phyloP scores from a whole-genome alignment of 2,797 vertebrate species.

The Tolypeutes matacus region DNA sequence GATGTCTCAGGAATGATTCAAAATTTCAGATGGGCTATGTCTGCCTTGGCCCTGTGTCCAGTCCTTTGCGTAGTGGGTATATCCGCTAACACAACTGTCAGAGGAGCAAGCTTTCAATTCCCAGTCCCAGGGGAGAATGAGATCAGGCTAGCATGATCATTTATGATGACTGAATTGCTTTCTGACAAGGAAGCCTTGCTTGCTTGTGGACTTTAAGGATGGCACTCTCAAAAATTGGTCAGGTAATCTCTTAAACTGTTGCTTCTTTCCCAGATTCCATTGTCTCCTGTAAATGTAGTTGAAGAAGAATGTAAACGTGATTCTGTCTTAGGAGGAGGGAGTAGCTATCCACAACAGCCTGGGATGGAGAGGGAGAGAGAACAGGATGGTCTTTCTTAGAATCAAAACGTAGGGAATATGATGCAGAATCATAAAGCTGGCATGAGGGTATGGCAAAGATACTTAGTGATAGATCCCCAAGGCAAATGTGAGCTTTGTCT shows the following conservation, averaged over 20 bases:
- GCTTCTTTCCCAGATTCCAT: slow-evolving; percentile 59
- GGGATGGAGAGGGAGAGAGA: not conserved
- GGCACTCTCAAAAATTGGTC: slow-evolving; percentile 27
- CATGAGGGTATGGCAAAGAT: not conserved
- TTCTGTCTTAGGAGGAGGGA: not conserved
- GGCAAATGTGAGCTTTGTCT: slow-evolving; percentile 25
- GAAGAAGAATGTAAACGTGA: slow-evolving; percentile 70
- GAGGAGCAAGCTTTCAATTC: slow-evolving; percentile 35
- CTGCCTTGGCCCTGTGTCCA: slow-evolving; percentile 12
- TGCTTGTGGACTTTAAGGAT: slow-evolving; percentile 45
- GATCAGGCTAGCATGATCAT: slow-evolving; percentile 56
- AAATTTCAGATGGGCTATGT: slow-evolving; percentile 46
- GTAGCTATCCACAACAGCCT: not conserved
- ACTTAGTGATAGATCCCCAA: not conserved
- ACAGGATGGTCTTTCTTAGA: not conserved
- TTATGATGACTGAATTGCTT: slow-evolving; percentile 70
- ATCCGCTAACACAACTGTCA: slow-evolving; percentile 11
- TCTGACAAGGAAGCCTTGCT: slow-evolving; percentile 56
- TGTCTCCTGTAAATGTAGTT: slow-evolving; percentile 55
- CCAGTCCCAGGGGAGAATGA: slow-evolving; percentile 28
- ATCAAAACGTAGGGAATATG: not conserved
- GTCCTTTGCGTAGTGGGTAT: not conserved
- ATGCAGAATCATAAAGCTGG: slow-evolving; percentile 22
- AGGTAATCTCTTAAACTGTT: slow-evolving; percentile 75
- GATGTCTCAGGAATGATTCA: slow-evolving; percentile 21